These are phyloP conservation scores for Machimus atricapillus DNA, from an alignment of 2,888 invertebrate genomes.

Conservation along the genomic window DNA sequence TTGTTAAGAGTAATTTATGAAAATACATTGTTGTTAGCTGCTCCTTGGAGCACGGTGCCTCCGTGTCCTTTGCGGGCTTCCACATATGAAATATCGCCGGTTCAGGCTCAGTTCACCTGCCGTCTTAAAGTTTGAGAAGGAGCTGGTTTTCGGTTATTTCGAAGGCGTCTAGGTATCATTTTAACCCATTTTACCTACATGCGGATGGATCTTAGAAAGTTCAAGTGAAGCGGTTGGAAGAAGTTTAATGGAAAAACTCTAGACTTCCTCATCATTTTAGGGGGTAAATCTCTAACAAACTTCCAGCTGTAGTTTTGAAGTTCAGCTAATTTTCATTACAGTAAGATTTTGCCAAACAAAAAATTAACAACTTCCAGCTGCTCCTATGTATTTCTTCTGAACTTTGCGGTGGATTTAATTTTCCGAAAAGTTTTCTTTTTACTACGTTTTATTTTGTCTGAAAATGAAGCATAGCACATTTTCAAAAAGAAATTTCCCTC, in stretches of 20 bases:
- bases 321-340: background rate
- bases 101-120: background rate
- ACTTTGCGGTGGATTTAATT: background rate
- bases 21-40: background rate
- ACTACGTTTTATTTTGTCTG: background rate
- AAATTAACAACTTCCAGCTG: background rate
- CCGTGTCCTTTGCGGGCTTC: background rate
- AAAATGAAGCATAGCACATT: background rate
- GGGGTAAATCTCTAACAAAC: background rate
- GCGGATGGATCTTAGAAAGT: background rate
- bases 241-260: background rate
- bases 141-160: slow-evolving; percentile 3
- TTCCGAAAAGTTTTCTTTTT: background rate
- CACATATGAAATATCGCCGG: background rate
- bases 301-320: background rate
- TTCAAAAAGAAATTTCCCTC: no score
- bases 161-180: background rate
- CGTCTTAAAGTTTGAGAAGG: background rate
- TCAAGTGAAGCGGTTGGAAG: background rate
- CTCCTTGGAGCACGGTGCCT: background rate
- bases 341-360: background rate
- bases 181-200: background rate
- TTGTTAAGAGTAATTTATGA: slow-evolving; percentile 35
- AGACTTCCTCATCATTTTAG: background rate
- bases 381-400: background rate